Percentiles rank a stretch among this genome's conserved stretches.
These are phyloP conservation scores for Nebria salina DNA, from an alignment of 2,888 invertebrate genomes.

Conservation along the genomic window DNA sequence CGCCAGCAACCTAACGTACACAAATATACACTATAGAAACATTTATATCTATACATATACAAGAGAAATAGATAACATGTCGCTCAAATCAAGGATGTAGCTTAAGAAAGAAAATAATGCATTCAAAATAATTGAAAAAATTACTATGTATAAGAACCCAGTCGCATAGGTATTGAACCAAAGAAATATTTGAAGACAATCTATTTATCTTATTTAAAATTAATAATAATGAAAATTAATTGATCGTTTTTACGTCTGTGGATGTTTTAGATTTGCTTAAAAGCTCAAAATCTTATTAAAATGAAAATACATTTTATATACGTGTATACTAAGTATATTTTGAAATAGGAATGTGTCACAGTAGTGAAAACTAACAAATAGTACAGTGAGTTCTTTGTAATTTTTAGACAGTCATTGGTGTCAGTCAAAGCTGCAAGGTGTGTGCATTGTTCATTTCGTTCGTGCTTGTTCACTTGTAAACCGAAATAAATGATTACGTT, in stretches of 20 bases:
- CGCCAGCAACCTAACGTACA: conserved; percentile 59
- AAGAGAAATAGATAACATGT: background rate
- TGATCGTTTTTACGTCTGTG: too few relatives aligned
- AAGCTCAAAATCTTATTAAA: background rate
- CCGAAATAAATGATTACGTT: conserved; percentile 45
- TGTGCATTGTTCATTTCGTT: conserved; percentile 8
- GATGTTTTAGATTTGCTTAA: too few relatives aligned
- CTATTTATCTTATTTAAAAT: too few relatives aligned
- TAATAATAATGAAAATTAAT: too few relatives aligned
- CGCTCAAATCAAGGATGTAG: background rate
- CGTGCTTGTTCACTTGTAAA: conserved; percentile 37
- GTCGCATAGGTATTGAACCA: too few relatives aligned
- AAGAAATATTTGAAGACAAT: too few relatives aligned
- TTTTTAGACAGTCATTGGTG: conserved; percentile 7
- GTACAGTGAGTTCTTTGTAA: background rate
- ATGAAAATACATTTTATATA: background rate
- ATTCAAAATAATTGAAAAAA: too few relatives aligned
- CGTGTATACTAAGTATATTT: background rate
- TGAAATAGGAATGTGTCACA: background rate
- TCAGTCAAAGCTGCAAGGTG: background rate
- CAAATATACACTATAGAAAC: background rate
- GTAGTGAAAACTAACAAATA: background rate
- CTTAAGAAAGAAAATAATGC: background rate
- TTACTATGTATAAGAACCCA: too few relatives aligned
- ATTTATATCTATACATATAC: background rate